Conservation (phyloP, 2,797 vertebrate genomes). For the Heliangelus exortis region DNA sequence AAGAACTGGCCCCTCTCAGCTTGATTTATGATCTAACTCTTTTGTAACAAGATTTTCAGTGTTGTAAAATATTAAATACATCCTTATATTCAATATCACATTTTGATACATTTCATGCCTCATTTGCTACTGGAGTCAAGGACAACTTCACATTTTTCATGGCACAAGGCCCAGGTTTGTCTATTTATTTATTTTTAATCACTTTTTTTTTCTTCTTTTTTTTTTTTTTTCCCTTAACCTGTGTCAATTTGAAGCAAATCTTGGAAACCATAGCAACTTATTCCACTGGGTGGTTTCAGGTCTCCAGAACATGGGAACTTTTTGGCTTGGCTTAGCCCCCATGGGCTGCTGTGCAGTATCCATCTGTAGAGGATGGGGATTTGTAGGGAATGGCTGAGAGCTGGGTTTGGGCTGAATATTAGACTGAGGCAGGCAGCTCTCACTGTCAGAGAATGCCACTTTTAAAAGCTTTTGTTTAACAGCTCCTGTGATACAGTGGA, state of each 20-base stretch:
- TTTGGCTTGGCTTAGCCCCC: not conserved
- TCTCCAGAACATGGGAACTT: not conserved
- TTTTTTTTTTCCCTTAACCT: slow-evolving; percentile 16
- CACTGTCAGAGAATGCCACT: not conserved
- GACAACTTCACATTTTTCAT: slow-evolving; percentile 78
- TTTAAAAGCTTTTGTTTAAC: not conserved
- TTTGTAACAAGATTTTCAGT: slow-evolving; percentile 67
- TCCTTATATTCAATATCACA: slow-evolving; percentile 77
- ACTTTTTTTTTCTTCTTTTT: slow-evolving; percentile 2
- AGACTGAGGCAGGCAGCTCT: not conserved
- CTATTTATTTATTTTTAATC: slow-evolving; percentile 70
- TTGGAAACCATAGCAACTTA: slow-evolving; percentile 64
- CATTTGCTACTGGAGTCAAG: slow-evolving; percentile 78
- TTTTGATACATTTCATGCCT: slow-evolving; percentile 81
- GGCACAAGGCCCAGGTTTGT: slow-evolving; percentile 73
- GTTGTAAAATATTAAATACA: slow-evolving; percentile 79
- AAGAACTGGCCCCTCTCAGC: not conserved
- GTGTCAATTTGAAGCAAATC: slow-evolving; percentile 33
- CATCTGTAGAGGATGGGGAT: accelerated
- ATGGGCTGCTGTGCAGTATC: not conserved
- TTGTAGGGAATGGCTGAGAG: not conserved
- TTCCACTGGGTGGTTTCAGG: not conserved
- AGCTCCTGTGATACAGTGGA: not conserved
- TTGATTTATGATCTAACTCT: slow-evolving; percentile 76
- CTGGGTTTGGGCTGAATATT: not conserved